These are phyloP conservation scores for Umimayanthus kanabou DNA, from an alignment of 92 coral and sea anemone genomes.

Conservation along the genomic window DNA sequence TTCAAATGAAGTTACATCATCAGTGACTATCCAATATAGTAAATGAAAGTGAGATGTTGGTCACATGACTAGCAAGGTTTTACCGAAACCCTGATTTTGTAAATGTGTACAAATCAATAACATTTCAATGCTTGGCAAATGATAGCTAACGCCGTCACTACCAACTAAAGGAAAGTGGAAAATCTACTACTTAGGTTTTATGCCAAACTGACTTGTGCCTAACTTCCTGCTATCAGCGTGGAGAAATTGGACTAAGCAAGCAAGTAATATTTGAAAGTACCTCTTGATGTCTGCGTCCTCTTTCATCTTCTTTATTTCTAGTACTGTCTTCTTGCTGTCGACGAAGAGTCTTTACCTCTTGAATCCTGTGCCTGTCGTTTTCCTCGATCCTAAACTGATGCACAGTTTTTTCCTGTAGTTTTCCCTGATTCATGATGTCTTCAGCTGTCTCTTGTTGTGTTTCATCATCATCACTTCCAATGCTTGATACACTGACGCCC, in stretches of 20 bases:
- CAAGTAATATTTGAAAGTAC: background rate
- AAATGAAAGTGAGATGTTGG: no score
- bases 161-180: no score
- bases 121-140: no score
- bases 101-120: no score
- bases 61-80: no score
- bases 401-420: background rate
- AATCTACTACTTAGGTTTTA: no score
- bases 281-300: conserved; percentile 5
- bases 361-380: background rate
- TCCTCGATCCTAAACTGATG: background rate
- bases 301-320: background rate
- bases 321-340: conserved; percentile 5
- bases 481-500: conserved; percentile 83
- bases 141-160: no score
- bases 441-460: conserved; percentile 21
- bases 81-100: no score
- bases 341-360: background rate
- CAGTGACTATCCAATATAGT: no score
- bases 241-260: background rate
- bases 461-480: conserved; percentile 74
- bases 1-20: no score
- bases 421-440: conserved; percentile 20
- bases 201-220: no score
- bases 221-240: background rate